Conservation (phyloP, 2,113 vertebrate species). For the Bos taurus region ARS-UCD2.0 NC_037328.1:105354001-105354500, state of each 20-base stretch:
- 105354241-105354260: neutral
- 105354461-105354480: no score
- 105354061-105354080: neutral
- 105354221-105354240: neutral
- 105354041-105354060: neutral
- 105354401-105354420: no score
- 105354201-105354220: neutral
- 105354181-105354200: neutral
- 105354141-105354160: accelerated
- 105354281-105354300: neutral
- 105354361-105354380: no score
- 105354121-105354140: neutral
- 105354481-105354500: no score
- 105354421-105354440: no score
- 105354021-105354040: neutral
- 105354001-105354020: neutral
- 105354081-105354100: neutral
- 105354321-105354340: neutral
- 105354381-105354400: no score
- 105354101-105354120: neutral
- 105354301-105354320: neutral
- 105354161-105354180: neutral
- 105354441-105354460: no score
- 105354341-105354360: no score
- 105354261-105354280: neutral